Evolutionary conservation across 1,140 invertebrate genomes (phyloP).

Genomic region (Odontomachus brunneus): DNA sequence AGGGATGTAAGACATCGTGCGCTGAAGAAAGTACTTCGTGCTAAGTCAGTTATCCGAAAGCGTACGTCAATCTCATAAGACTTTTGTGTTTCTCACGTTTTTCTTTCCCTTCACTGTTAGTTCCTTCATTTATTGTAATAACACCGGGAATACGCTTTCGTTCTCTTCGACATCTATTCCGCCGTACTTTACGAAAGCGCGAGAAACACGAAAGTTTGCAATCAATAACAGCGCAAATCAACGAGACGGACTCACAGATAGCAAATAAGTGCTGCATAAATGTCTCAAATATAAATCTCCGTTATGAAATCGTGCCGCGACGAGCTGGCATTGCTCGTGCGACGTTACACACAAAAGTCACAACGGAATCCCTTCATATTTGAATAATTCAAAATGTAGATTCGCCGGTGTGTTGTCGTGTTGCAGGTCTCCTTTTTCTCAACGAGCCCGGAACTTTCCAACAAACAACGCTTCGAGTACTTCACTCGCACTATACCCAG

Average conservation of each 20-base stretch:
- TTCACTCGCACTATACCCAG: conserved; percentile 98
- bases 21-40: neutral
- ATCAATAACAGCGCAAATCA: neutral
- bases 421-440: conserved; percentile 97
- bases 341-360: neutral
- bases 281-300: neutral
- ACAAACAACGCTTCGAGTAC: conserved; percentile 97
- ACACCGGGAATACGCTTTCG: neutral
- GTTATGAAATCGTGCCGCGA: neutral
- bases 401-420: neutral
- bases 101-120: too few relatives aligned
- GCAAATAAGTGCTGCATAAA: conserved; percentile 2
- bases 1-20: neutral
- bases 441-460: conserved; percentile 96
- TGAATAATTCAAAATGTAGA: conserved; percentile 35
- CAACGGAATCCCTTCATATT: neutral
- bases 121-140: neutral
- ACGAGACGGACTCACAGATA: neutral
- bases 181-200: too few relatives aligned
- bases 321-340: neutral
- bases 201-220: neutral
- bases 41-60: neutral
- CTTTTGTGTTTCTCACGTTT: too few relatives aligned
- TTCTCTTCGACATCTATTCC: too few relatives aligned
- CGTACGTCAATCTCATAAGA: too few relatives aligned